Evolutionary conservation across 1,140 invertebrate species (phyloP).

Genomic region (Ceratosolen fusciceps): DNA sequence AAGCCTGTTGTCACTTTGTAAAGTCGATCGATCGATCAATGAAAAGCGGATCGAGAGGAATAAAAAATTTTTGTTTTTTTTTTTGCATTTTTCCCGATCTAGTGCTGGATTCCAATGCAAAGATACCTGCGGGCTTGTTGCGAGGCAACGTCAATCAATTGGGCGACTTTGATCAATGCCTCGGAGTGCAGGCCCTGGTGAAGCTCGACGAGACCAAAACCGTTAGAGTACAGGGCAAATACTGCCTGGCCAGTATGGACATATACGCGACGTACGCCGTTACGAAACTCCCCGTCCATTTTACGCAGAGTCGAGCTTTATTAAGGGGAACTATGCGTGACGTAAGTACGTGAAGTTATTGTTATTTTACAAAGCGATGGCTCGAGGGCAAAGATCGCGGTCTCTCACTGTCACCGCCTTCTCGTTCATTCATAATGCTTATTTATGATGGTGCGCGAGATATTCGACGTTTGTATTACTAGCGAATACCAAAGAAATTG

Average conservation of each 20-base stretch:
- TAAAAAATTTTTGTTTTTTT: too few species aligned
- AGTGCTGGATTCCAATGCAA: constrained; percentile 82
- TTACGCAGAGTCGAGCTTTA: constrained; percentile 75
- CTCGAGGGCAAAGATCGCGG: too few species aligned
- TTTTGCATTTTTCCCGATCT: constrained; percentile 56
- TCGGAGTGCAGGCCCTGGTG: constrained; percentile 73
- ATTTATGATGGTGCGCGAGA: too few species aligned
- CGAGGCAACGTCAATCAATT: constrained; percentile 80
- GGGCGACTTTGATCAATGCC: constrained; percentile 81
- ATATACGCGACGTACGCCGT: constrained; percentile 72
- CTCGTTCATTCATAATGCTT: too few species aligned
- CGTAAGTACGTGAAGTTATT: constrained; percentile 70
- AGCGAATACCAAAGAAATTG: too few species aligned
- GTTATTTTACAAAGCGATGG: too few species aligned
- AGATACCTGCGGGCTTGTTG: constrained; percentile 78
- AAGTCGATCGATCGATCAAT: too few species aligned
- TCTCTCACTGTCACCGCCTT: too few species aligned
- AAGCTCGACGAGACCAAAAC: constrained; percentile 69
- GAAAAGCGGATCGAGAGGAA: too few species aligned
- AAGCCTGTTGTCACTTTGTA: too few species aligned
- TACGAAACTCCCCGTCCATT: constrained; percentile 74
- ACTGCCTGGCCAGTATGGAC: constrained; percentile 78
- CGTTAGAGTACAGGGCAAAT: constrained; percentile 77
- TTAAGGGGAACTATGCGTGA: constrained; percentile 76
- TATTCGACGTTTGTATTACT: too few species aligned